A percentile compares a stretch with the other conserved stretches of the same genome.
Conservation (phyloP, 2,113 vertebrate genomes). For the Gambusia holbrooki region DNA sequence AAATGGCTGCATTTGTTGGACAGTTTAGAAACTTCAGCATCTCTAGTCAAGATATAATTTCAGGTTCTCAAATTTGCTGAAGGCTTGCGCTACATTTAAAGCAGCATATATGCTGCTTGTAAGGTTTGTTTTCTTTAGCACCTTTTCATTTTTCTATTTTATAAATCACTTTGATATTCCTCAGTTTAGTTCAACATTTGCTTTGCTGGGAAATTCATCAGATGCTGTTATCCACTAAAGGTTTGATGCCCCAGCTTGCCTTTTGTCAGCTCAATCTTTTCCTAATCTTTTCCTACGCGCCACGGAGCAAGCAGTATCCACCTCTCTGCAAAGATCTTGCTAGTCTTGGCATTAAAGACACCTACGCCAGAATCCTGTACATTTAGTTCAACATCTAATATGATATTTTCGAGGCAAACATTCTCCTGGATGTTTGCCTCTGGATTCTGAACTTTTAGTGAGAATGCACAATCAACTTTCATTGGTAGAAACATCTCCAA, state of each 20-base stretch:
- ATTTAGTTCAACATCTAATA: no score
- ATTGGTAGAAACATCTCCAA: no score
- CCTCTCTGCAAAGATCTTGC: background rate
- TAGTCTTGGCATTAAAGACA: background rate
- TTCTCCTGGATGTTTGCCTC: background rate
- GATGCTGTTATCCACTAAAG: slow-evolving; percentile 37
- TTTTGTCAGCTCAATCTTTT: slow-evolving; percentile 31
- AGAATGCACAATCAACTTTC: no score
- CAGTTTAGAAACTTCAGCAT: no score
- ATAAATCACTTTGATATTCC: slow-evolving; percentile 1
- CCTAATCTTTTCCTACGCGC: background rate
- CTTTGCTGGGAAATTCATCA: slow-evolving; percentile 35
- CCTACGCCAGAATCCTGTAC: no score
- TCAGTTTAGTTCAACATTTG: slow-evolving; percentile 17
- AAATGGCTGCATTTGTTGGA: no score
- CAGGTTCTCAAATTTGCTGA: background rate
- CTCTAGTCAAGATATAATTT: no score
- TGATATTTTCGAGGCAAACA: background rate
- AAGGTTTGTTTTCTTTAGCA: background rate
- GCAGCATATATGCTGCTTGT: no score
- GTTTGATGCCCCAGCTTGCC: slow-evolving; percentile 27
- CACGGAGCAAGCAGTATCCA: background rate
- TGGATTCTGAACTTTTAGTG: background rate
- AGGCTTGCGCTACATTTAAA: no score
- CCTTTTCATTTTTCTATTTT: slow-evolving; percentile 8